Percentiles rank a stretch among this genome's conserved stretches.
These are phyloP conservation scores for Phasianus colchicus DNA, from an alignment of 2,113 vertebrate species.

Conservation along the genomic window DNA sequence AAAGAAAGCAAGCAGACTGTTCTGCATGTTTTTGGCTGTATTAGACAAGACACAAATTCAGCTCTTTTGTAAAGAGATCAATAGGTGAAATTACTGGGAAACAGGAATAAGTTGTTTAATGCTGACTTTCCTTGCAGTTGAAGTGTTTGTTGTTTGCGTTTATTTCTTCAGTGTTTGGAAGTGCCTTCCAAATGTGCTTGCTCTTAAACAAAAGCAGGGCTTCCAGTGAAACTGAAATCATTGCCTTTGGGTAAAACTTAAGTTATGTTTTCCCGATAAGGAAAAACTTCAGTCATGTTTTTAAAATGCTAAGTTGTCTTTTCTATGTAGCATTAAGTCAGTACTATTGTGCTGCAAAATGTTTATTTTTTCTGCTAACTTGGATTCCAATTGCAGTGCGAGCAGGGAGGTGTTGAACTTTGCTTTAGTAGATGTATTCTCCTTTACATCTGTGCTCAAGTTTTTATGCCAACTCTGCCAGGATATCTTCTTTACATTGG, in stretches of 20 bases:
- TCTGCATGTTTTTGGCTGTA: background rate
- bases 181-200: background rate
- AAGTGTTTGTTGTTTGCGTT: background rate
- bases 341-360: background rate
- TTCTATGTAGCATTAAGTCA: background rate
- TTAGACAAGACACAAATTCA: background rate
- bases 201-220: background rate
- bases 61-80: background rate
- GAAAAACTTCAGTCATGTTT: background rate
- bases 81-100: background rate
- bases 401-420: background rate
- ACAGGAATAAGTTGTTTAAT: background rate
- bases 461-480: background rate
- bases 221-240: background rate
- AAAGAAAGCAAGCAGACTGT: background rate
- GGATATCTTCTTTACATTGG: background rate
- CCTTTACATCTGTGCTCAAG: background rate
- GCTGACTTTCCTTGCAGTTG: background rate
- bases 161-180: background rate
- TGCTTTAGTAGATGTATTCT: background rate
- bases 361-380: background rate
- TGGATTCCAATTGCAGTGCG: background rate
- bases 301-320: background rate
- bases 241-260: background rate
- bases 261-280: background rate